Evolutionary conservation across 1,140 invertebrate species (phyloP).

Genomic region (Lepidurus packardi): DNA sequence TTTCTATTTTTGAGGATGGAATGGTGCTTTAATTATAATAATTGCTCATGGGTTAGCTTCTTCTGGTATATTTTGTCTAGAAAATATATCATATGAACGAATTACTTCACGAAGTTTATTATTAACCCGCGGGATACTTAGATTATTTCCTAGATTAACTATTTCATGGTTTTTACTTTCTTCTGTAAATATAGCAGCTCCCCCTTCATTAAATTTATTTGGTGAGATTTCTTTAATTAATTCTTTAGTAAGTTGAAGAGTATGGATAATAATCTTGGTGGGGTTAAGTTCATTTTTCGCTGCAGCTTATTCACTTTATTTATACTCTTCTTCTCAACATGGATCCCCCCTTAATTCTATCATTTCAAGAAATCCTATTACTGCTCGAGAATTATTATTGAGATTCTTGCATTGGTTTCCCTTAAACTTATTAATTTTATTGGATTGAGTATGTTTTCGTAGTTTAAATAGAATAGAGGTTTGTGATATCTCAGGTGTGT

Average conservation of each 20-base stretch:
- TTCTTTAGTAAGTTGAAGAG: slow-evolving; percentile 47
- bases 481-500: slow-evolving; percentile 30
- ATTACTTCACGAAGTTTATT: slow-evolving; percentile 46
- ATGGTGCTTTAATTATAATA: slow-evolving; percentile 54
- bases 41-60: slow-evolving; percentile 57
- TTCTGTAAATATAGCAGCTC: slow-evolving; percentile 45
- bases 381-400: background rate
- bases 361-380: background rate
- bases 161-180: slow-evolving; percentile 57
- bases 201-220: slow-evolving; percentile 44
- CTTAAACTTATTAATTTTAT: slow-evolving; percentile 20
- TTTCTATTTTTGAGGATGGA: slow-evolving; percentile 46
- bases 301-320: slow-evolving; percentile 40
- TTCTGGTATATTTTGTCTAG: slow-evolving; percentile 61
- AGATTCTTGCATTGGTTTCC: background rate
- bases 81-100: slow-evolving; percentile 58
- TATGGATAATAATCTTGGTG: slow-evolving; percentile 47
- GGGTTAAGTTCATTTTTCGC: slow-evolving; percentile 44
- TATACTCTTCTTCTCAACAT: slow-evolving; percentile 29
- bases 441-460: background rate
- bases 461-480: slow-evolving; percentile 30
- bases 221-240: slow-evolving; percentile 56
- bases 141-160: slow-evolving; percentile 42
- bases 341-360: background rate
- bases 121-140: slow-evolving; percentile 45